Evolutionary conservation across 2,797 vertebrate genomes (phyloP).

Genomic region (Morus bassanus): DNA sequence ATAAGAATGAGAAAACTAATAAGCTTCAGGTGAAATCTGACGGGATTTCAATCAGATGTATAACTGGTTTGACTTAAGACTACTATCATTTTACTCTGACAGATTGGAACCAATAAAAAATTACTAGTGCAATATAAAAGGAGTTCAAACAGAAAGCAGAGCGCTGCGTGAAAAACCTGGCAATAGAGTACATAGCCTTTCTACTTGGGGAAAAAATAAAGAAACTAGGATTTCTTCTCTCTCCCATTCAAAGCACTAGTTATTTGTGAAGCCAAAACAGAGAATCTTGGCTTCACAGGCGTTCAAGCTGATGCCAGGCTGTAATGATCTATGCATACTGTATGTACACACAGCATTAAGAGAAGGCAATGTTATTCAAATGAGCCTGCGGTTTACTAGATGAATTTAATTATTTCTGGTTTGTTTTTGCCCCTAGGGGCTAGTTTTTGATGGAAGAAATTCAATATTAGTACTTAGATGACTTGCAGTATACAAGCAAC

Average conservation of each 20-base stretch:
- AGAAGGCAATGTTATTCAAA: constrained; percentile 63
- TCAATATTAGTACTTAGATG: constrained; percentile 68
- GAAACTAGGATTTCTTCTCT: neutral
- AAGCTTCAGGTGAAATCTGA: constrained; percentile 8
- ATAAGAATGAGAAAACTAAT: neutral
- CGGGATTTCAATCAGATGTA: neutral
- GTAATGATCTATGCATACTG: constrained; percentile 22
- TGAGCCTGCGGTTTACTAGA: constrained; percentile 45
- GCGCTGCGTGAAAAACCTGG: neutral
- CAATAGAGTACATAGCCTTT: neutral
- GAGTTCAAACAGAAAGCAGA: neutral
- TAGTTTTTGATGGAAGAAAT: constrained; percentile 67
- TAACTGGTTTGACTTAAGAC: neutral
- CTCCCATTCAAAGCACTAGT: neutral
- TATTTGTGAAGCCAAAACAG: neutral
- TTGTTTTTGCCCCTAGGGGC: constrained; percentile 44
- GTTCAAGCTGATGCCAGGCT: neutral
- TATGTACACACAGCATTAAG: constrained; percentile 34
- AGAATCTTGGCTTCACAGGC: constrained; percentile 14
- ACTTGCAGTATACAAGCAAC: constrained; percentile 51
- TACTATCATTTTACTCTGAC: neutral
- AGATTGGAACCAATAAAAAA: neutral
- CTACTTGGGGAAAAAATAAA: neutral
- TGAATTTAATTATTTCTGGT: constrained; percentile 66
- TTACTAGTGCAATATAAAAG: neutral